phyloP scores from a whole-genome alignment of 1,140 invertebrate genomes.

The Copidosoma floridanum region DNA sequence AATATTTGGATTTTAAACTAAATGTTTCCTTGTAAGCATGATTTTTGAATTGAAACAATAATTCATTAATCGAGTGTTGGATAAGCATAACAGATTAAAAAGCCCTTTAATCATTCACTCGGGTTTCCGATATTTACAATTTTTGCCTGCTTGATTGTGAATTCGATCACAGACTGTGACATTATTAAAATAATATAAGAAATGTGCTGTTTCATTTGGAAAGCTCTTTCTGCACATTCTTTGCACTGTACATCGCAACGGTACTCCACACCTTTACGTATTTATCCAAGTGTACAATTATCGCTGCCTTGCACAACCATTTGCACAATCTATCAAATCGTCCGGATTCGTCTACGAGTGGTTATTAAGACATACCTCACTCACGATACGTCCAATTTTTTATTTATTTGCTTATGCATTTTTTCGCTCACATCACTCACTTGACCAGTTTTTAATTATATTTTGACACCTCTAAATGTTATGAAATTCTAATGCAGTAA shows the following conservation, averaged over 20 bases:
- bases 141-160: slow-evolving; percentile 3
- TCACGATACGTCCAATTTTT: slow-evolving; percentile 51
- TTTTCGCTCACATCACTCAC: slow-evolving; percentile 39
- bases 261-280: background rate
- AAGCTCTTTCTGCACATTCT: slow-evolving; percentile 29
- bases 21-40: too few species aligned
- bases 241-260: background rate
- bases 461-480: too few species aligned
- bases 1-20: too few species aligned
- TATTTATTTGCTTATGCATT: slow-evolving; percentile 41
- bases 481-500: too few species aligned
- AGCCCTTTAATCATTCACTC: background rate
- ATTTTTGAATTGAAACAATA: too few species aligned
- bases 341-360: slow-evolving; percentile 18
- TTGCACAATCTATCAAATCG: background rate
- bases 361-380: slow-evolving; percentile 43
- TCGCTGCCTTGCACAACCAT: background rate
- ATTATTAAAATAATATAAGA: slow-evolving; percentile 29
- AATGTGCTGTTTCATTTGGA: slow-evolving; percentile 31
- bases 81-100: too few species aligned
- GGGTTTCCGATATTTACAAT: slow-evolving; percentile 29
- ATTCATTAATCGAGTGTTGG: too few species aligned
- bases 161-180: slow-evolving; percentile 12
- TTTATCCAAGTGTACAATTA: background rate
- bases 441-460: background rate